Conservation (phyloP, 2,888 invertebrate genomes). For the Epiblema foenella region DNA sequence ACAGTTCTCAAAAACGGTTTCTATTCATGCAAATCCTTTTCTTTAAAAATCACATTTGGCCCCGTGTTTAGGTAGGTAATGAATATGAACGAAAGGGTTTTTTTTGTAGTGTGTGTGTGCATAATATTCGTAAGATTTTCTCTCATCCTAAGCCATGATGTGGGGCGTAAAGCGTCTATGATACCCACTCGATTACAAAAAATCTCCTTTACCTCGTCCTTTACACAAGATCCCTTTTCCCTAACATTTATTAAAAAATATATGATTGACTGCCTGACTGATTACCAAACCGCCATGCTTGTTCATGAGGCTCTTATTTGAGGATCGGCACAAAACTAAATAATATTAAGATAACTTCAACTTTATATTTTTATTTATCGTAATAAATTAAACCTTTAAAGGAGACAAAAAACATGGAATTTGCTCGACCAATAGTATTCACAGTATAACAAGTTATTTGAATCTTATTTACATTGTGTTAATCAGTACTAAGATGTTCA, state of each 20-base stretch:
- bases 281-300: neutral
- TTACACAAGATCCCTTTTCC: neutral
- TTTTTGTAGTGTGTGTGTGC: too few relatives aligned
- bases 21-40: too few relatives aligned
- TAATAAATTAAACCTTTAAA: neutral
- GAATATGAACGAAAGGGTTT: too few relatives aligned
- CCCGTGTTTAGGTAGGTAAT: too few relatives aligned
- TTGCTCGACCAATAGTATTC: neutral
- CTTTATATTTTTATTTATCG: neutral
- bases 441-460: neutral
- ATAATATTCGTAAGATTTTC: too few relatives aligned
- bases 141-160: too few relatives aligned
- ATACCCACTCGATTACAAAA: neutral
- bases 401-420: neutral
- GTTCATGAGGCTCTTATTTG: neutral
- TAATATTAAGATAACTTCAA: neutral
- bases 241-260: too few relatives aligned
- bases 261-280: too few relatives aligned
- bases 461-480: slow-evolving; percentile 9
- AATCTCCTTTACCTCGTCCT: neutral
- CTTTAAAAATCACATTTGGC: too few relatives aligned
- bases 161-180: neutral
- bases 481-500: slow-evolving; percentile 5
- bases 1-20: too few relatives aligned
- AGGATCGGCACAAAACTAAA: neutral